A percentile compares a stretch with the other conserved stretches of the same genome.
These are phyloP conservation scores for Drosophila lacicola DNA, from an alignment of 2,888 invertebrate species.

Conservation along the genomic window DNA sequence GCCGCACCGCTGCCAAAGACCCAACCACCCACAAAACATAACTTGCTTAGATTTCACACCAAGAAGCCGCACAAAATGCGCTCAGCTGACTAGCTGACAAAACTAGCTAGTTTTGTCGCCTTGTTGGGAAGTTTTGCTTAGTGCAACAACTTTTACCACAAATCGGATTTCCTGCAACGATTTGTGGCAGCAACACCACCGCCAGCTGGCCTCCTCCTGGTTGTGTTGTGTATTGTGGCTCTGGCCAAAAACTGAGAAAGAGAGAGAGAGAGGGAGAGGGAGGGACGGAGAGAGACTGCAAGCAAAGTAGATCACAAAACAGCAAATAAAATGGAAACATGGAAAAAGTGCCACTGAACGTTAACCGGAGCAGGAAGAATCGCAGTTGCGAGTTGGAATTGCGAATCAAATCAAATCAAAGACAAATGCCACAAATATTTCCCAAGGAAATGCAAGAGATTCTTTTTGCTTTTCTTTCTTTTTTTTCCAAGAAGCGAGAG, in stretches of 20 bases:
- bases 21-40: conserved; percentile 39
- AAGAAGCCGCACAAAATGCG: conserved; percentile 53
- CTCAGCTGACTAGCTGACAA: too few relatives aligned
- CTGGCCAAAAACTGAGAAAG: conserved; percentile 19
- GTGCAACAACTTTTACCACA: conserved; percentile 76
- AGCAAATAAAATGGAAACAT: conserved; percentile 6
- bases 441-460: conserved; percentile 82
- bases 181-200: conserved; percentile 54
- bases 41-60: conserved; percentile 56
- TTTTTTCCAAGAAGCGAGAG: conserved; percentile 65
- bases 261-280: neutral
- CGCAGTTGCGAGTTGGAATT: conserved; percentile 20
- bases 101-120: conserved; percentile 22
- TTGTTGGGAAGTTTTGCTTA: conserved; percentile 31
- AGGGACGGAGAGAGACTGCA: neutral
- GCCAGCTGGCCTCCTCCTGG: conserved; percentile 33
- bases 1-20: conserved; percentile 7
- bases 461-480: conserved; percentile 53
- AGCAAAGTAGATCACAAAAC: conserved; percentile 70
- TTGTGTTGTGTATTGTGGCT: conserved; percentile 3
- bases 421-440: conserved; percentile 78
- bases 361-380: conserved; percentile 76
- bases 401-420: conserved; percentile 55
- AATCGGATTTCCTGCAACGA: conserved; percentile 78
- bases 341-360: conserved; percentile 39